Percentiles rank a stretch among this genome's conserved stretches.
These are phyloP conservation scores for Lasioglossum villosulum DNA, from an alignment of 2,888 invertebrate species.

Conservation along the genomic window DNA sequence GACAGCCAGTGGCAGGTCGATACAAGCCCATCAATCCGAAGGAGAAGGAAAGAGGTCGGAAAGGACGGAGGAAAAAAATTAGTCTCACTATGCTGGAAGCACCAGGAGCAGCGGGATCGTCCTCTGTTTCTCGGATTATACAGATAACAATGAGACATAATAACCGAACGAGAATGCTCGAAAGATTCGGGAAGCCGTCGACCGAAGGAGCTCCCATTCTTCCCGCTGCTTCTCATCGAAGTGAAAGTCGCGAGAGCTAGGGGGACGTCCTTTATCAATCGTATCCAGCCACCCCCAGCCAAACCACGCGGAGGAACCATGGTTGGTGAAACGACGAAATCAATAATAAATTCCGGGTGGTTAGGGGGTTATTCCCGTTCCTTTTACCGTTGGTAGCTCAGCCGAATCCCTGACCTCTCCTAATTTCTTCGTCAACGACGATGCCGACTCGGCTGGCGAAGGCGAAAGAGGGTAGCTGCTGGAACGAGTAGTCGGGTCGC, in stretches of 20 bases:
- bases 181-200: slow-evolving; percentile 19
- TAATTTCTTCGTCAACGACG: slow-evolving; percentile 54
- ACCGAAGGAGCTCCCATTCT: slow-evolving; percentile 19
- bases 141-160: slow-evolving; percentile 70
- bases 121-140: slow-evolving; percentile 61
- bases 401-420: slow-evolving; percentile 47
- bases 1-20: background rate
- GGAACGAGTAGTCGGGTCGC: slow-evolving; percentile 63
- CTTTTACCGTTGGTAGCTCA: background rate
- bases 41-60: background rate
- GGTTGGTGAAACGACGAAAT: slow-evolving; percentile 57
- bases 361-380: background rate
- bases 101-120: slow-evolving; percentile 34
- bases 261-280: slow-evolving; percentile 69
- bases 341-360: slow-evolving; percentile 72
- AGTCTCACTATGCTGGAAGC: slow-evolving; percentile 37
- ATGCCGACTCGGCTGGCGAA: slow-evolving; percentile 20
- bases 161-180: slow-evolving; percentile 53
- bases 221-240: slow-evolving; percentile 29
- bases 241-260: slow-evolving; percentile 60
- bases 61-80: slow-evolving; percentile 11
- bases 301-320: background rate
- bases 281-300: slow-evolving; percentile 61
- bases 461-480: background rate
- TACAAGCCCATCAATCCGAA: background rate